A percentile compares a stretch with the other conserved stretches of the same genome.
These are phyloP conservation scores for Castor canadensis DNA, from an alignment of 2,113 vertebrate species.

Conservation along the genomic window DNA sequence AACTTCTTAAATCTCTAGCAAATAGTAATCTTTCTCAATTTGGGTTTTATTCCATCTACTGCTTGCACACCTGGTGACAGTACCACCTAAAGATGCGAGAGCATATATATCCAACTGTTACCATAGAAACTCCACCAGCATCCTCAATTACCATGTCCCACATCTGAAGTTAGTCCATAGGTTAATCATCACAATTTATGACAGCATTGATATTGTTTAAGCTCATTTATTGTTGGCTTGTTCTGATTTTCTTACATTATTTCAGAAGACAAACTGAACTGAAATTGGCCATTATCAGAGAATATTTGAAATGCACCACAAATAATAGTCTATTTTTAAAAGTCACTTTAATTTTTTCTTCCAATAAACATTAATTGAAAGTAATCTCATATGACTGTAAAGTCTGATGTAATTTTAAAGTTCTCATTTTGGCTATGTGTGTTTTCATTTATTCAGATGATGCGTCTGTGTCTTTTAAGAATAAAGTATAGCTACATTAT, in stretches of 20 bases:
- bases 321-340: constrained; percentile 29
- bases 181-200: constrained; percentile 66
- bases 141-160: constrained; percentile 44
- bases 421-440: neutral
- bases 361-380: constrained; percentile 14
- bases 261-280: constrained; percentile 40
- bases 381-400: neutral
- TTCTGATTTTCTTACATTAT: constrained; percentile 24
- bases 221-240: neutral
- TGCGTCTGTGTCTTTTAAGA: neutral
- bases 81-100: neutral
- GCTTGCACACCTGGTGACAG: constrained; percentile 41
- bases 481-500: neutral
- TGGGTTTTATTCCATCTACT: constrained; percentile 48
- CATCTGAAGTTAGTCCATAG: constrained; percentile 67
- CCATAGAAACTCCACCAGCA: constrained; percentile 64
- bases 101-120: constrained; percentile 46
- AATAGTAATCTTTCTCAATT: constrained; percentile 23
- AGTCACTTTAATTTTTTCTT: neutral
- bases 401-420: constrained; percentile 30
- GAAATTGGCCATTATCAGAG: neutral
- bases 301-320: neutral
- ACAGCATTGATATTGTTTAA: constrained; percentile 28
- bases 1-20: constrained; percentile 26
- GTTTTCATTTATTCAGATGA: neutral